Evolutionary conservation across 2,797 vertebrate species (phyloP).

Genomic region (Alca torda): DNA sequence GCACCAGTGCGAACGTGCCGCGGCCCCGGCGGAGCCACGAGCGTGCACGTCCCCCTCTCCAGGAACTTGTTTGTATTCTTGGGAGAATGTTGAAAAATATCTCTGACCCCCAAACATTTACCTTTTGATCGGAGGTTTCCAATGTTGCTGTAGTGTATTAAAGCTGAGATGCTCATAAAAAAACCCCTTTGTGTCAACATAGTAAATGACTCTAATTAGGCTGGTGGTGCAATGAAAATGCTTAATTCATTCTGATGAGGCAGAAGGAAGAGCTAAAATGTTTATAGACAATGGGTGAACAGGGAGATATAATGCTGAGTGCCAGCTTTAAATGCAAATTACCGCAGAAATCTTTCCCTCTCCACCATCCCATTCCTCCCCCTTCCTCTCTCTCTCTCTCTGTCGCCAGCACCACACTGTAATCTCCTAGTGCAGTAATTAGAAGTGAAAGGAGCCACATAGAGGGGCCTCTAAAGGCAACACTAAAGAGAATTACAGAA

Average conservation of each 20-base stretch:
- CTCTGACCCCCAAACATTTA: constrained; percentile 68
- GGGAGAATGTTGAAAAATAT: constrained; percentile 68
- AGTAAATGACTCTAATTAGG: constrained; percentile 77
- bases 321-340: constrained; percentile 78
- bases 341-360: constrained; percentile 66
- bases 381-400: constrained; percentile 48
- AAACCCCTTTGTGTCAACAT: constrained; percentile 74
- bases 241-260: constrained; percentile 76
- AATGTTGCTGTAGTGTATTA: constrained; percentile 70
- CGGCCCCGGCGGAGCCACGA: neutral
- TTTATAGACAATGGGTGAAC: constrained; percentile 77
- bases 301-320: constrained; percentile 77
- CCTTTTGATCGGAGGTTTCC: constrained; percentile 70
- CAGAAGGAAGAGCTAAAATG: constrained; percentile 77
- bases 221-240: constrained; percentile 74
- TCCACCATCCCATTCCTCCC: constrained; percentile 68
- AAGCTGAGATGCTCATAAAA: constrained; percentile 72
- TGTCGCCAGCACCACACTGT: constrained; percentile 64
- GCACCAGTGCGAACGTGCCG: neutral
- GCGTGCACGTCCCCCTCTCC: neutral
- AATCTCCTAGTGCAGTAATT: constrained; percentile 72
- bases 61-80: constrained; percentile 64
- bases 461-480: constrained; percentile 62
- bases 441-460: constrained; percentile 68
- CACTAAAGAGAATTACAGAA: constrained; percentile 55